These are phyloP conservation scores for Poeciliopsis gracilis DNA, from an alignment of 2,797 vertebrate species.

Conservation along the genomic window DNA sequence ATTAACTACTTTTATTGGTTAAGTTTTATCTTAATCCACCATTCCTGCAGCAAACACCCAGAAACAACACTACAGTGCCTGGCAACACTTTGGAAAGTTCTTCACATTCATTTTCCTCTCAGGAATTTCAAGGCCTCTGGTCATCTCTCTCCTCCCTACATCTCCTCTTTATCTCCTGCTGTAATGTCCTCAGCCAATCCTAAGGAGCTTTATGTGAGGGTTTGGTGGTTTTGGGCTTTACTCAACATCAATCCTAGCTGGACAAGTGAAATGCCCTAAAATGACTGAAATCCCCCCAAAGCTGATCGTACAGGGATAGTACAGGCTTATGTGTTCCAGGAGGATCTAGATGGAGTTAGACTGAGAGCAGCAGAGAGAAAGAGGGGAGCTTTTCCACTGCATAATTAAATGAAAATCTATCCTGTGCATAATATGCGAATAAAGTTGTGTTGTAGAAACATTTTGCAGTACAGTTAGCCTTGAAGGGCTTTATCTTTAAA, in stretches of 20 bases:
- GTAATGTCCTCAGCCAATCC: slow-evolving; percentile 57
- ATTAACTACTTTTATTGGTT: slow-evolving; percentile 28
- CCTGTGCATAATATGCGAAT: slow-evolving; percentile 7
- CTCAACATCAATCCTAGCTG: slow-evolving; percentile 67
- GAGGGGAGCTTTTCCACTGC: slow-evolving; percentile 1
- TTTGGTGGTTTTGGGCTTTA: slow-evolving; percentile 68
- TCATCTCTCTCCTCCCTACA: slow-evolving; percentile 45
- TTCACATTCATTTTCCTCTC: slow-evolving; percentile 51
- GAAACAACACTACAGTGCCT: slow-evolving; percentile 25
- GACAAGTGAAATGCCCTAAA: slow-evolving; percentile 70
- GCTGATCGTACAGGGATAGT: slow-evolving; percentile 71
- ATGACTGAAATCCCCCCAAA: slow-evolving; percentile 71
- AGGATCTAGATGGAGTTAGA: slow-evolving; percentile 60
- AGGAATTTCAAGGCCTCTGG: slow-evolving; percentile 53
- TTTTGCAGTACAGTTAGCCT: slow-evolving; percentile 1
- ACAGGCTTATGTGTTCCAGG: slow-evolving; percentile 69
- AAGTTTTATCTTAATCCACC: slow-evolving; percentile 34
- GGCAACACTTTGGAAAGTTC: slow-evolving; percentile 34
- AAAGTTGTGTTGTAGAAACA: slow-evolving; percentile 8
- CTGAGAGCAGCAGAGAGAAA: background rate
- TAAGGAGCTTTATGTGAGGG: slow-evolving; percentile 57
- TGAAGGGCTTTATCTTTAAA: background rate
- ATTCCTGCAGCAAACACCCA: slow-evolving; percentile 41
- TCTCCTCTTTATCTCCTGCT: slow-evolving; percentile 11
- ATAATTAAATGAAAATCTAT: slow-evolving; percentile 35